Conservation (phyloP, 2,113 vertebrate genomes). For the Picathartes gymnocephalus region DNA sequence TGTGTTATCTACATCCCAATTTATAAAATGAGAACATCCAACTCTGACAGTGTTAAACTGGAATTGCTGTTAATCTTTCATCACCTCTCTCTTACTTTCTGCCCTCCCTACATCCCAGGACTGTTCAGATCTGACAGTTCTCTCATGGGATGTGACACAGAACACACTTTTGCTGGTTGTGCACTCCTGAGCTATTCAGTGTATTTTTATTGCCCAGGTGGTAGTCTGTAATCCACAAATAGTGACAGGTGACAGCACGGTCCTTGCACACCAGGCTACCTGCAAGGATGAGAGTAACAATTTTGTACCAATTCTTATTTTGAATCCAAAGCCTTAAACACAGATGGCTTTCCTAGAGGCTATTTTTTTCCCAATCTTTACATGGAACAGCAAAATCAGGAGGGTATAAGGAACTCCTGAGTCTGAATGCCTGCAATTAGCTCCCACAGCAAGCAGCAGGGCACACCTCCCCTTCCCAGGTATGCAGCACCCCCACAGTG, state of each 20-base stretch:
- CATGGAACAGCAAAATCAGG: not conserved
- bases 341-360: too few relatives aligned
- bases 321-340: not conserved
- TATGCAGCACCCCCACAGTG: not conserved
- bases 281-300: rapidly evolving
- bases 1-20: not conserved
- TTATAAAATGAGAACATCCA: not conserved
- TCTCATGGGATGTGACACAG: not conserved
- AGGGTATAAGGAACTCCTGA: not conserved
- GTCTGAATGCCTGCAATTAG: not conserved
- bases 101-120: not conserved
- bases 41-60: not conserved
- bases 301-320: not conserved
- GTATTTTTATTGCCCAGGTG: not conserved
- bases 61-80: not conserved
- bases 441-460: not conserved
- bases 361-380: not conserved
- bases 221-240: not conserved
- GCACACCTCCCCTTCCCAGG: not conserved
- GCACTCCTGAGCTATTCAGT: not conserved
- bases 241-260: not conserved
- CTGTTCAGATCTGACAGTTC: not conserved
- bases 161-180: not conserved
- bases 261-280: not conserved
- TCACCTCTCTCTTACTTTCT: not conserved